Evolutionary conservation across 2,113 vertebrate species (phyloP), one percentile per base, ranked within the genome.

Genomic region (Serinus canaria): DNA sequence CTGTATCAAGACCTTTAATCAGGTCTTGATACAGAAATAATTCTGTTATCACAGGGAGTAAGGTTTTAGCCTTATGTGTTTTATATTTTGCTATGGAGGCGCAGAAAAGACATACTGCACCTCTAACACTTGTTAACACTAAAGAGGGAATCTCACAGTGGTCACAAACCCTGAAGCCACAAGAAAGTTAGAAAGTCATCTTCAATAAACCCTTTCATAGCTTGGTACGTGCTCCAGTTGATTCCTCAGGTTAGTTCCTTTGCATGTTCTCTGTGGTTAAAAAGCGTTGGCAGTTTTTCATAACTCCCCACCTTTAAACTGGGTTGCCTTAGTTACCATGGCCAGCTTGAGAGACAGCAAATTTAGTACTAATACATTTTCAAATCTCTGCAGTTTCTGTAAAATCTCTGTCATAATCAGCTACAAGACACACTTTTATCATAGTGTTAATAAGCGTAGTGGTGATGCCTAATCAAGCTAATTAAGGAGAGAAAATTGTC

Each of bases 271-370:
- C 43, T 77, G n/a, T 14, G 53, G 75, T 74, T 92, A 56, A 72
- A 75, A 95, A 83, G 79, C 60, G 19, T 92, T 95, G 92, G 88
- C 93, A 81, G 85, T 75, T 96, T 94, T 88, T 89, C 76, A 11
- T 86, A 94, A 67, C 87, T 88, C 94, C 39, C 83, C 79, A 90
- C 92, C 79, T 94, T 92, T 80, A 91, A 86, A 94, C 75, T 30
- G 68, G 7, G 93, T 97, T 97, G 93, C 94, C 95, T 90, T 95
- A 93, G 95, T 97, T 96, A 96, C 93, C 82, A 0, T 70, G 93
- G 89, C 78, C 94, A 86, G 74, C 87, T 86, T 91, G 72, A 95
- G 59, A 96, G 93, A 81, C 85, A 95, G 87, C 87, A 95, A 68
- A 96, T 94, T 94, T 92, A 93, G 94, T 83, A 67, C 79, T 88